phyloP scores from a whole-genome alignment of 92 coral and sea anemone species.

The Blastomussa wellsi region DNA sequence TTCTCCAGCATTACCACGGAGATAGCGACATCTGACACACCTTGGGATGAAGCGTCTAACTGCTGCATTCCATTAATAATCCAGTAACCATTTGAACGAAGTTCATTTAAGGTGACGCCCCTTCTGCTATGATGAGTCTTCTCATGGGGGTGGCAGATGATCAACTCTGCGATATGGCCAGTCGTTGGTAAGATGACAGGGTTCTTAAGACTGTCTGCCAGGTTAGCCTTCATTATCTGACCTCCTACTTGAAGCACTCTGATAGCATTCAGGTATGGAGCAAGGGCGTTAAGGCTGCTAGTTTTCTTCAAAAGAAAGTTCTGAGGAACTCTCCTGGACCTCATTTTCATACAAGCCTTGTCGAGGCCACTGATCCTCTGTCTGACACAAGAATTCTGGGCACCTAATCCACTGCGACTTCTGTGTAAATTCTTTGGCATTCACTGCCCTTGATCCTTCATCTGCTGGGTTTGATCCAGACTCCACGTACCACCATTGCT shows the following conservation, averaged over 20 bases:
- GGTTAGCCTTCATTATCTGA: constrained; percentile 33
- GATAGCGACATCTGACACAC: constrained; percentile 36
- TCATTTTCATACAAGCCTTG: constrained; percentile 24
- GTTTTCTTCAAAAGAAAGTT: constrained; percentile 25
- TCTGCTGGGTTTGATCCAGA: constrained; percentile 47
- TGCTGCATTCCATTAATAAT: constrained; percentile 18
- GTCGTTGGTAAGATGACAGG: constrained; percentile 31
- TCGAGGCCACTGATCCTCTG: constrained; percentile 26
- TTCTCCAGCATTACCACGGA: constrained; percentile 6
- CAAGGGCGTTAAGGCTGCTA: constrained; percentile 26
- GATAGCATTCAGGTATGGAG: constrained; percentile 35
- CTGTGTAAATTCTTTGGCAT: constrained; percentile 33
- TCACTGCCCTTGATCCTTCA: constrained; percentile 55
- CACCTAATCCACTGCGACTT: constrained; percentile 31
- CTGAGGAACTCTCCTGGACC: constrained; percentile 2
- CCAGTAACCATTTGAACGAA: constrained; percentile 32
- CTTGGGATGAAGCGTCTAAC: constrained; percentile 27
- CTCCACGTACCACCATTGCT: constrained; percentile 46
- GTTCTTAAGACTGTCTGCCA: constrained; percentile 22
- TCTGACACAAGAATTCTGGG: constrained; percentile 38
- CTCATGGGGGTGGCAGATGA: constrained; percentile 26
- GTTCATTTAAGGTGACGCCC: constrained; percentile 16
- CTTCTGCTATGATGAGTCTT: constrained; percentile 41
- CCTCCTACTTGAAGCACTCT: constrained; percentile 45
- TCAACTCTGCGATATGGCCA: constrained; percentile 28